Evolutionary conservation across 2,797 vertebrate species (phyloP), one percentile per base, ranked within the genome.

Genomic region (Lagodon rhomboides): DNA sequence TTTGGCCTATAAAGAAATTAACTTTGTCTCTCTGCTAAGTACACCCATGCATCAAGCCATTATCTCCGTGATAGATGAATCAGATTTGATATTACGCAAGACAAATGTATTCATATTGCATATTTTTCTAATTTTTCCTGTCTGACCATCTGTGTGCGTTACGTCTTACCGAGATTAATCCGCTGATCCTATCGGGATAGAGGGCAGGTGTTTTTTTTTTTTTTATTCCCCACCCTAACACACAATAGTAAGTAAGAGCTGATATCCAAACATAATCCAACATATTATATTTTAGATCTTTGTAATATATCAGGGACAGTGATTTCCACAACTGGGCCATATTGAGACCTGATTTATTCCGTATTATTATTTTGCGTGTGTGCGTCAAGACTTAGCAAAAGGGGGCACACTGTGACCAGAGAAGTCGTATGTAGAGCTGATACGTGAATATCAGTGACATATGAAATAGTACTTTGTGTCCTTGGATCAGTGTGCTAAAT

Each of bases 71-170:
- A 94, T 93, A 96, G 95, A 96, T 95, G 94, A 97, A 97, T 97
- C 94, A 92, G 93, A 95, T 95, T 96, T 95, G 93, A 96, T 95
- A 96, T 96, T 95, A 94, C 88, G 91, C 95, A 93, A 94, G 95
- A 95, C 94, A 93, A 96, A 96, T 95, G 95, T 96, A 97, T 97
- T 97, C 96, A 96, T 96, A 96, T 96, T 96, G 96, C 95, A 95
- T 96, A 96, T 96, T 96, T 97, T 96, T 96, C 95, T 96, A 97
- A 97, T 97, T 97, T 96, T 96, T 97, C 93, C 95, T 96, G 95
- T 96, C 95, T 94, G 96, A 96, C 96, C 96, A 97, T 97, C 96
- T 97, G 97, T 96, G 96, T 94, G 94, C 94, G 95, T 95, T 96
- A 96, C 95, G 91, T 94, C 95, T 96, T 94, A 96, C 95, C 94